Conservation (phyloP, 2,113 vertebrate genomes). For the Prionailurus bengalensis region DNA sequence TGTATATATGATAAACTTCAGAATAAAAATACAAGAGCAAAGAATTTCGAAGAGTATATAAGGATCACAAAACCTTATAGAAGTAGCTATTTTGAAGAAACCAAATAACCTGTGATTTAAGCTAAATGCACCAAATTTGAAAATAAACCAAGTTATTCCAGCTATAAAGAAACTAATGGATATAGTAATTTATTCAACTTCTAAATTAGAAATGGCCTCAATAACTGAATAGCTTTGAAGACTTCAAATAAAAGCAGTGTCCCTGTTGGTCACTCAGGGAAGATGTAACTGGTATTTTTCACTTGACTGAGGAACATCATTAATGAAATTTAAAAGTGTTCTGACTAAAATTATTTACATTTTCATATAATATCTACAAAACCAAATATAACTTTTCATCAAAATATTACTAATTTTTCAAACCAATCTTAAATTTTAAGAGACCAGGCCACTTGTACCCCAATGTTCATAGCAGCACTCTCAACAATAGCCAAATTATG, state of each 20-base stretch:
- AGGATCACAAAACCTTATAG: background rate
- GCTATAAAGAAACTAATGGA: background rate
- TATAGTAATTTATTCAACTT: background rate
- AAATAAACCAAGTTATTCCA: background rate
- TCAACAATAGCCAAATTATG: too few relatives aligned
- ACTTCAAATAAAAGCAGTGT: background rate
- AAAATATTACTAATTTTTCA: conserved; percentile 26
- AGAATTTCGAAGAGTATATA: background rate
- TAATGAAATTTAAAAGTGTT: background rate
- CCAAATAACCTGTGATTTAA: background rate
- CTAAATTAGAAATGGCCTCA: background rate
- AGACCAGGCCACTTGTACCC: too few relatives aligned
- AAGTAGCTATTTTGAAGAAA: background rate
- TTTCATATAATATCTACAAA: background rate
- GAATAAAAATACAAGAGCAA: conserved; percentile 8
- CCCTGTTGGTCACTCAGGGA: background rate
- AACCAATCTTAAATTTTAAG: background rate
- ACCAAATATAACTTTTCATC: background rate
- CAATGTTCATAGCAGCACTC: too few relatives aligned
- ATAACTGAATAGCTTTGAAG: background rate
- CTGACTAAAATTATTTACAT: background rate
- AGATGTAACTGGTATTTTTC: background rate
- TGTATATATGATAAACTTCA: background rate
- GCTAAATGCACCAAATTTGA: background rate
- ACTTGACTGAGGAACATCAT: background rate